Evolutionary conservation across 2,888 invertebrate genomes (phyloP), one percentile per base, ranked within the genome.

Genomic region (Ormyrus pomaceus): DNA sequence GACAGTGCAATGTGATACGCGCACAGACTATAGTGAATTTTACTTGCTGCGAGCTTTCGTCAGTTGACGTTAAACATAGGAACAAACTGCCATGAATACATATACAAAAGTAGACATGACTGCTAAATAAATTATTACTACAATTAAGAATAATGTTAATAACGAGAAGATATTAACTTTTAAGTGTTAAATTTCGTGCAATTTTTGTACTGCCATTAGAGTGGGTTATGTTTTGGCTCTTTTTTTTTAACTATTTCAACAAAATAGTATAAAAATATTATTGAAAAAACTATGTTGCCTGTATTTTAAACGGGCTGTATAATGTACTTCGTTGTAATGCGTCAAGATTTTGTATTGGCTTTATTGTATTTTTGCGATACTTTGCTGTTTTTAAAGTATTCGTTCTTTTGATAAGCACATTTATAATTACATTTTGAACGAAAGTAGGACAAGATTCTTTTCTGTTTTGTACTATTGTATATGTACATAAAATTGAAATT

Each of bases 71-170:
- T 77, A 79, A 77, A 77, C 74, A 2, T 79, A 74, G 62, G 72
- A 77, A 72, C 76, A 80, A 86, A 86, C 86, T 87, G 86, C 86
- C 86, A 84, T 83, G 81, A 82, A 77, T 82, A 79, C 69, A 73
- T 76, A 77, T 74, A 73, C 51, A 77, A 77, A 83, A 79, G 74
- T 81, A 82, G 45, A 74, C 70, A 74, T 76, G 75, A 82, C 69
- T 68, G 65, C 68, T 80, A 65, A 65, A 65, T 61, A 19, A 70
- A 58, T 72, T 61, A 59, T 19, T 51, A 68, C 62, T 75, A 71
- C 53, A 55, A 66, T 9, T 58, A 34, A 65, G 58, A 56, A 55
- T 61, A 56, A 53, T 76, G 66, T 48, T 61, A 48, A 55, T 72
- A 66, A 76, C 51, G 9, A 62, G 50, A 58, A 62, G 55, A 58